These are phyloP conservation scores for Musca vetustissima DNA, from an alignment of 1,140 invertebrate genomes.

Conservation along the genomic window DNA sequence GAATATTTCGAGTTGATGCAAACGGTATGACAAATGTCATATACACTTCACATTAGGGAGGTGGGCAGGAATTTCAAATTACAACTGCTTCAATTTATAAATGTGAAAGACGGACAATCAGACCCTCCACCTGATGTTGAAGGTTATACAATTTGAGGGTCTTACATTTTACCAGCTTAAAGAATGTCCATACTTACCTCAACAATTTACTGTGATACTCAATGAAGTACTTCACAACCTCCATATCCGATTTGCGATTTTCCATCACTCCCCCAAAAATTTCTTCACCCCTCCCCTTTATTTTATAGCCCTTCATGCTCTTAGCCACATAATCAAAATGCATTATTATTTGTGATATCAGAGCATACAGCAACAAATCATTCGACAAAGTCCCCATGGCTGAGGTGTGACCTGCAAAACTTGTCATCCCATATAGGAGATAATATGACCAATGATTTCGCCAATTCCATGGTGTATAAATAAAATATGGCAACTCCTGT, in stretches of 20 bases:
- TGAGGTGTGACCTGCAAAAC: slow-evolving; percentile 39
- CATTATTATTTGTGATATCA: slow-evolving; percentile 42
- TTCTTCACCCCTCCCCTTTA: background rate
- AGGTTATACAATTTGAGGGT: too few relatives aligned
- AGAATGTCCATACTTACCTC: slow-evolving; percentile 30
- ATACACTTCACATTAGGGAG: too few relatives aligned
- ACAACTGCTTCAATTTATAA: too few relatives aligned
- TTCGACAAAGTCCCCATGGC: slow-evolving; percentile 39
- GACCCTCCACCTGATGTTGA: too few relatives aligned
- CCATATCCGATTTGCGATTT: slow-evolving; percentile 32
- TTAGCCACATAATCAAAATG: slow-evolving; percentile 39
- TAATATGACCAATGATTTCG: slow-evolving; percentile 38
- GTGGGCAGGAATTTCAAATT: too few relatives aligned
- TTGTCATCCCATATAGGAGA: slow-evolving; percentile 31
- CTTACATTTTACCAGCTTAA: too few relatives aligned
- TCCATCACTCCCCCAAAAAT: background rate
- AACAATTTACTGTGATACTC: slow-evolving; percentile 38
- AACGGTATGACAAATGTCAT: too few relatives aligned
- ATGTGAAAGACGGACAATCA: too few relatives aligned
- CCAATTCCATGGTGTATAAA: slow-evolving; percentile 38
- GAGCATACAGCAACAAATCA: slow-evolving; percentile 39
- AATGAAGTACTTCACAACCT: slow-evolving; percentile 28
- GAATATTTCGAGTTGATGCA: too few relatives aligned
- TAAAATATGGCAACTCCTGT: slow-evolving; percentile 35
- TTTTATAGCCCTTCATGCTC: slow-evolving; percentile 26